phyloP scores from a whole-genome alignment of 2,113 vertebrate species.

The Apteryx owenii region DNA sequence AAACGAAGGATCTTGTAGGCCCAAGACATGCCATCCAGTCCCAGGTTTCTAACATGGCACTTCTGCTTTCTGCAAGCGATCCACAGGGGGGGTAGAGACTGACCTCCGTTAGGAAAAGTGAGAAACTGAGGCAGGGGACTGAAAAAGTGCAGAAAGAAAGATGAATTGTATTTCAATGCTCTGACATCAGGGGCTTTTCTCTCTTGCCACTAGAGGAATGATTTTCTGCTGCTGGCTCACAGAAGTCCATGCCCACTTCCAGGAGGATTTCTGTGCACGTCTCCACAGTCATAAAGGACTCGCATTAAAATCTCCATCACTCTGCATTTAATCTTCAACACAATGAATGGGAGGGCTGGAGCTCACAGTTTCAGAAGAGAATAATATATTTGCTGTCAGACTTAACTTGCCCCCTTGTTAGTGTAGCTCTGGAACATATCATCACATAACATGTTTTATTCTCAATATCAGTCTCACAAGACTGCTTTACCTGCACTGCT shows the following conservation, averaged over 20 bases:
- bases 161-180: not conserved
- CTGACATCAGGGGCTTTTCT: not conserved
- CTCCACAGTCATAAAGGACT: not conserved
- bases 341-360: not conserved
- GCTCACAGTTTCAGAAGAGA: not conserved
- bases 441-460: not conserved
- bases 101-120: not conserved
- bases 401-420: not conserved
- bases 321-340: constrained; percentile 8
- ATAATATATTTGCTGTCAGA: not conserved
- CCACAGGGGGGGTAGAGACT: not conserved
- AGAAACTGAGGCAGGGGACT: not conserved
- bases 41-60: not conserved
- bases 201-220: not conserved
- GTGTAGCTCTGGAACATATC: not conserved
- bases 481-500: not conserved
- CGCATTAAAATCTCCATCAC: not conserved
- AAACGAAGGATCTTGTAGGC: not conserved
- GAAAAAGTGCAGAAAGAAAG: not conserved
- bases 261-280: not conserved
- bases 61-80: not conserved
- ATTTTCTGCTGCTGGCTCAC: not conserved
- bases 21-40: not conserved
- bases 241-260: not conserved
- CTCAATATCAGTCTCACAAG: not conserved